These are phyloP conservation scores for Phyllopteryx taeniolatus DNA, from an alignment of 2,113 vertebrate genomes.

Conservation along the genomic window DNA sequence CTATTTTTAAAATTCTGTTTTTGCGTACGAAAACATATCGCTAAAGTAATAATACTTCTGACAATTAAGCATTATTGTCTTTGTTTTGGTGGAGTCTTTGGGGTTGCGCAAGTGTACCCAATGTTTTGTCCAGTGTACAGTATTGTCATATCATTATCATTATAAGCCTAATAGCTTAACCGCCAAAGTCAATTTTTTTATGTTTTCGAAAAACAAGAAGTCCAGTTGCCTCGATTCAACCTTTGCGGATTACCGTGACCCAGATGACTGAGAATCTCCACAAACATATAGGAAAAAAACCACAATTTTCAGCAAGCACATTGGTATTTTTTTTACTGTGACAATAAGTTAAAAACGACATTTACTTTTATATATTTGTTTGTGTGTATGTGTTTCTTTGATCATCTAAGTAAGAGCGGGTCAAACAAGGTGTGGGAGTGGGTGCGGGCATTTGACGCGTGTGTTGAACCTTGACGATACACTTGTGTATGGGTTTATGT, in stretches of 20 bases:
- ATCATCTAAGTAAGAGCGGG: background rate
- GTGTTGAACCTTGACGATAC: conserved; percentile 30
- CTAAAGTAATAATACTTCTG: background rate
- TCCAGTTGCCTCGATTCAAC: no score
- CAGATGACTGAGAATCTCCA: background rate
- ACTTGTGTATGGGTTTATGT: background rate
- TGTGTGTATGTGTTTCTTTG: background rate
- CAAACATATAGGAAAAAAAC: background rate
- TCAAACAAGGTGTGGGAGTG: conserved; percentile 5
- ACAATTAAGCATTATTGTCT: background rate
- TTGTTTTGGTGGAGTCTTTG: background rate
- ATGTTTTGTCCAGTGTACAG: background rate
- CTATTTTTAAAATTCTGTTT: background rate
- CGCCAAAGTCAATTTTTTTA: background rate
- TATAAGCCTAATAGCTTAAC: background rate
- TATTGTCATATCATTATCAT: background rate
- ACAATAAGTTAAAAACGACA: background rate
- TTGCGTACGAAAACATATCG: background rate
- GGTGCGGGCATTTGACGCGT: conserved; percentile 13
- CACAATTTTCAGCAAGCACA: no score
- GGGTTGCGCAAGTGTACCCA: no score
- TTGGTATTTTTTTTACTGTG: background rate
- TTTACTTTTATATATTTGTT: background rate
- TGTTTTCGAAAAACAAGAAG: no score
- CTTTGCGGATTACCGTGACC: background rate